phyloP scores from a whole-genome alignment of 2,888 invertebrate species.

The Drosophila monieri region DNA sequence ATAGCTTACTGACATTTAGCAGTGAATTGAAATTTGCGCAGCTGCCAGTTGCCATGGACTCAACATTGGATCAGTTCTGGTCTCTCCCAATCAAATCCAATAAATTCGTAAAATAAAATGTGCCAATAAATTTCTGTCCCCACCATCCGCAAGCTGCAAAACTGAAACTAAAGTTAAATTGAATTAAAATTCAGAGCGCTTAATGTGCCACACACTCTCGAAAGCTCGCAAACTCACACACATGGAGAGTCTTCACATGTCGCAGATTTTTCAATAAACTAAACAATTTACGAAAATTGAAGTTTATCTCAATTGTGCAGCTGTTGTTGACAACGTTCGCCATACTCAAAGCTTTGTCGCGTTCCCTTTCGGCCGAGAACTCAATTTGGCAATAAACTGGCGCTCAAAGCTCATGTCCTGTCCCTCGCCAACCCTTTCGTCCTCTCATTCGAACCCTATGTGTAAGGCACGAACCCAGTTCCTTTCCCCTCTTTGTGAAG shows the following conservation, averaged over 20 bases:
- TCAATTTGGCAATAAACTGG: slow-evolving; percentile 80
- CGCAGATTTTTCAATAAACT: slow-evolving; percentile 79
- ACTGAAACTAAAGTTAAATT: slow-evolving; percentile 73
- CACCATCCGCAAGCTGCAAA: slow-evolving; percentile 45
- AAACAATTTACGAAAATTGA: slow-evolving; percentile 81
- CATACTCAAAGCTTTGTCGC: slow-evolving; percentile 67
- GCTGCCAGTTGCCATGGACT: slow-evolving; percentile 32
- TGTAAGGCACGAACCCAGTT: slow-evolving; percentile 42
- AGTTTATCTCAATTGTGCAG: slow-evolving; percentile 82
- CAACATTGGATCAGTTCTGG: slow-evolving; percentile 2
- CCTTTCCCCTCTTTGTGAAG: slow-evolving; percentile 41
- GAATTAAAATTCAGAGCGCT: slow-evolving; percentile 78
- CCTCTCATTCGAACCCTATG: slow-evolving; percentile 31
- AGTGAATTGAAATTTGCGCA: slow-evolving; percentile 7
- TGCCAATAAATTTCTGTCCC: slow-evolving; percentile 69
- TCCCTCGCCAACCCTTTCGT: slow-evolving; percentile 20
- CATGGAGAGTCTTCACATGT: slow-evolving; percentile 65
- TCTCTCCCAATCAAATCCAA: slow-evolving; percentile 59
- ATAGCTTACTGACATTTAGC: slow-evolving; percentile 3
- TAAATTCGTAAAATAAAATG: slow-evolving; percentile 77
- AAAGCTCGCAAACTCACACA: neutral
- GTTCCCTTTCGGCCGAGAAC: slow-evolving; percentile 61
- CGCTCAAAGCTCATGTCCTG: slow-evolving; percentile 47
- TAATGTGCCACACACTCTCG: slow-evolving; percentile 38
- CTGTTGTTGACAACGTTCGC: slow-evolving; percentile 77